Conservation (phyloP, 23 tunicate genomes). For the Styela plicata region DNA sequence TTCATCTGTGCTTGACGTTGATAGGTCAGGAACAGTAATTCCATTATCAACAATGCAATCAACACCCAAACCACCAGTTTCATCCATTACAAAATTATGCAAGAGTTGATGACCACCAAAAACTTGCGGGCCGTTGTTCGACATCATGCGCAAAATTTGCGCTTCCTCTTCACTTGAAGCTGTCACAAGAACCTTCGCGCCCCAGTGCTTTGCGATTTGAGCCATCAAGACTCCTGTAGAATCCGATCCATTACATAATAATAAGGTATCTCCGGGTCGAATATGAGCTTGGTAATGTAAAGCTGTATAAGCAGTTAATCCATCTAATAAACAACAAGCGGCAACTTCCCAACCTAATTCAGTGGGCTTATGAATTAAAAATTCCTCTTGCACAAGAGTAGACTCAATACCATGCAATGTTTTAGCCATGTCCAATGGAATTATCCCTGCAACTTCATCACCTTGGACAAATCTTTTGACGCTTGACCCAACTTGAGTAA, state of each 20-base stretch:
- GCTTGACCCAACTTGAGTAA: slow-evolving; percentile 41
- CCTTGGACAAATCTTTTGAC: slow-evolving; percentile 64
- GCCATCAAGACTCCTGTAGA: slow-evolving; percentile 68
- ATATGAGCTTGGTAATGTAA: slow-evolving; percentile 74
- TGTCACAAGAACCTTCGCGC: slow-evolving; percentile 65
- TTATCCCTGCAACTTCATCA: slow-evolving; percentile 76
- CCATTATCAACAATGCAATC: slow-evolving; percentile 82
- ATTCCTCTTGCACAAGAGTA: slow-evolving; percentile 17
- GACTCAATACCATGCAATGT: slow-evolving; percentile 21
- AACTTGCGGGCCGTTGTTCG: slow-evolving; percentile 61
- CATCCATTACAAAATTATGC: slow-evolving; percentile 79
- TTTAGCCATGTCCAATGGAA: slow-evolving; percentile 47
- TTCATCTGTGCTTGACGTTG: not conserved
- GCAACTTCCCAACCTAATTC: slow-evolving; percentile 78
- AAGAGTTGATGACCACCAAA: slow-evolving; percentile 72
- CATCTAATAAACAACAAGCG: slow-evolving; percentile 78
- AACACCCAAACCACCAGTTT: slow-evolving; percentile 78
- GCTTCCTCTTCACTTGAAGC: slow-evolving; percentile 65
- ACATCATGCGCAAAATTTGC: slow-evolving; percentile 76
- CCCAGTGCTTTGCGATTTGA: slow-evolving; percentile 68
- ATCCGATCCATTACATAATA: slow-evolving; percentile 71
- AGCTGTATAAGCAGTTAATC: slow-evolving; percentile 64
- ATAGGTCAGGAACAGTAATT: not conserved
- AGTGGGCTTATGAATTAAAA: slow-evolving; percentile 56
- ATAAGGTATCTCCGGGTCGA: slow-evolving; percentile 57